Base-by-base conservation (phyloP, 2,113 vertebrate genomes). In the Cinclus mexicanus region DNA sequence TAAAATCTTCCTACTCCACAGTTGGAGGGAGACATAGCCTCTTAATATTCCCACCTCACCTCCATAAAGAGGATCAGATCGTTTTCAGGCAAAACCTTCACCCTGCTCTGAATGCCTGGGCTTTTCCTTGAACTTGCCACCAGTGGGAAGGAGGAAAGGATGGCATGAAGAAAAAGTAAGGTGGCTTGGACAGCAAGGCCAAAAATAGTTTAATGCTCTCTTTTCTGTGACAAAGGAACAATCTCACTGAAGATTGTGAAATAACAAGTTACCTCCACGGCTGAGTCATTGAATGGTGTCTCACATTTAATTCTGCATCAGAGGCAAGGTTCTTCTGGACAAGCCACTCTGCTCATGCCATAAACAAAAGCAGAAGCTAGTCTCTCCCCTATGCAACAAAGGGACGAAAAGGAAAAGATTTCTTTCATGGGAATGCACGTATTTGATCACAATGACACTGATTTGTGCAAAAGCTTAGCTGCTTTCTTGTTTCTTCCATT, bases 351-450 rank as follows among this genome's bases (percentile, higher is more conserved):
- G 52, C 24, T 44, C 5, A 11, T 7, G 3, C 14, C 17, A 26
- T 26, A 44, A 44, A 31, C 21, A 16, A 42, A 31, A 72, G 13
- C n/a, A 44, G n/a, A 17, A 49, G 7, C 37, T 41, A 29, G 14
- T 5, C 29, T 63, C 70, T 46, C 57, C 17, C 19, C 50, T 33
- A 1, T 4, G 14, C 26, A 90, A 44, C 7, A 42, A 64, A 72
- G 9, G 6, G 12, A 35, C 1, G 20, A 37, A 70, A 64, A 57
- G 1, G 0, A 11, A 65, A n/a, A 23, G 0, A 6, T 24, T 70
- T 55, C 7, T 42, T 29, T 52, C 19, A 10, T 12, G 11, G 35
- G 14, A 29, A 46, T 14, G 10, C 28, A 44, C 25, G 39, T 9
- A 6, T 26, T 57, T 46, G 8, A 53, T 23, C 42, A 23, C 8